phyloP scores from a whole-genome alignment of 2,113 vertebrate species.

The Sapajus apella region DNA sequence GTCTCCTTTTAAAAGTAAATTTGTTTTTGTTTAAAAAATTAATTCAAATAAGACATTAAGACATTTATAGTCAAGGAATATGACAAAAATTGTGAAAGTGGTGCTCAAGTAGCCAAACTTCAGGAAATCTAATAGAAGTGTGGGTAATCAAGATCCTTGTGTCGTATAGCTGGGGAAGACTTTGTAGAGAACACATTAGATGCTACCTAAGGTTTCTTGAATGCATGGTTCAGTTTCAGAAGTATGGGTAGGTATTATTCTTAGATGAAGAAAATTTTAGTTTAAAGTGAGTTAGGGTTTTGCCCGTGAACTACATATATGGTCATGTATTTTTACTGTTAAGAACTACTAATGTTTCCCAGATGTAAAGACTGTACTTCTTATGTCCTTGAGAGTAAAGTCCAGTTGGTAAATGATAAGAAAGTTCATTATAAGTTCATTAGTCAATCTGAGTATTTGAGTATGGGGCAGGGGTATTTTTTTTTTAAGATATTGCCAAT shows the following conservation, averaged over 20 bases:
- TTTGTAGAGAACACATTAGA: not conserved
- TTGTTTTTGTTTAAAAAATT: not conserved
- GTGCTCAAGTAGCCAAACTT: not conserved
- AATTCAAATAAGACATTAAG: constrained; percentile 14
- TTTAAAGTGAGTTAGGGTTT: constrained; percentile 24
- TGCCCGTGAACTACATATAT: not conserved
- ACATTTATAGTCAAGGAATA: not conserved
- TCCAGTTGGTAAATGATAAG: not conserved
- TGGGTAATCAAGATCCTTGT: not conserved
- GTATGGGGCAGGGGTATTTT: not conserved
- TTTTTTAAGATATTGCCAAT: not conserved
- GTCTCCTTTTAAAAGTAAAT: constrained; percentile 32
- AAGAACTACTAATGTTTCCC: not conserved
- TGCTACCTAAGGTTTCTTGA: not conserved
- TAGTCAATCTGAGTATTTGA: constrained; percentile 3
- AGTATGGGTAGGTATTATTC: not conserved
- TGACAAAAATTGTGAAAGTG: not conserved
- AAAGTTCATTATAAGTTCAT: not conserved
- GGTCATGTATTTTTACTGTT: not conserved
- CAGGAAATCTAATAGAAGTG: not conserved
- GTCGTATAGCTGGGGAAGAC: not conserved
- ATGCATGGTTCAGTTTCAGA: not conserved
- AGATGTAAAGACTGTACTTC: not conserved
- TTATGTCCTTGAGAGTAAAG: constrained; percentile 26
- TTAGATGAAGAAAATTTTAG: not conserved